Percentiles rank a stretch among this genome's conserved stretches.
Evolutionary conservation across 2,888 invertebrate species (phyloP).

Genomic region (Plagiodera versicolora): DNA sequence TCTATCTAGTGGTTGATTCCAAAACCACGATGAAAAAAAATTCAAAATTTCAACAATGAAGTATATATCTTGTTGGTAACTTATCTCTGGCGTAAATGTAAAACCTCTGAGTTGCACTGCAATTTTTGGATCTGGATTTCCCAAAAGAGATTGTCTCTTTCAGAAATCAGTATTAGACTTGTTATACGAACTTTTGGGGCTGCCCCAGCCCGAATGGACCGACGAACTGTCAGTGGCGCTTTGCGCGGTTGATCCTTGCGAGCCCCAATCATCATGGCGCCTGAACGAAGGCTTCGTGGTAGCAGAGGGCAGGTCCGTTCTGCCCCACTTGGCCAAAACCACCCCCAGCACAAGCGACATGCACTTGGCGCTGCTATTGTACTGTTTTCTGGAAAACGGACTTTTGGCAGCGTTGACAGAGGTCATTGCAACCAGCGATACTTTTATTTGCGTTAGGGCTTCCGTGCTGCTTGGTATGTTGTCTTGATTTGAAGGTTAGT

Average conservation of each 20-base stretch:
- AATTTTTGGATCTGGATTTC: too few relatives aligned
- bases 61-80: too few relatives aligned
- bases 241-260: constrained; percentile 85
- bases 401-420: constrained; percentile 87
- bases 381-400: constrained; percentile 85
- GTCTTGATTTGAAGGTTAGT: constrained; percentile 14
- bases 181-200: constrained; percentile 84
- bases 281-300: constrained; percentile 94
- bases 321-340: constrained; percentile 82
- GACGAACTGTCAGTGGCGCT: constrained; percentile 89
- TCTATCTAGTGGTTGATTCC: too few relatives aligned
- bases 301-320: constrained; percentile 80
- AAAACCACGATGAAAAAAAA: too few relatives aligned
- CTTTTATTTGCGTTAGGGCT: constrained; percentile 87
- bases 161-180: constrained; percentile 92
- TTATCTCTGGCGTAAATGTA: too few relatives aligned
- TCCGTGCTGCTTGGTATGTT: constrained; percentile 78
- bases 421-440: constrained; percentile 87
- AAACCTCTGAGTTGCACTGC: too few relatives aligned
- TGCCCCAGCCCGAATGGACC: constrained; percentile 90
- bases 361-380: constrained; percentile 85
- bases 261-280: constrained; percentile 83
- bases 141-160: constrained; percentile 36
- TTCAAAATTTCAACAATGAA: too few relatives aligned
- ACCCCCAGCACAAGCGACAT: constrained; percentile 91